Percentiles rank a stretch among this genome's conserved stretches.
Conservation (phyloP, 2,797 vertebrate species). For the Arnoldichthys spilopterus region DNA sequence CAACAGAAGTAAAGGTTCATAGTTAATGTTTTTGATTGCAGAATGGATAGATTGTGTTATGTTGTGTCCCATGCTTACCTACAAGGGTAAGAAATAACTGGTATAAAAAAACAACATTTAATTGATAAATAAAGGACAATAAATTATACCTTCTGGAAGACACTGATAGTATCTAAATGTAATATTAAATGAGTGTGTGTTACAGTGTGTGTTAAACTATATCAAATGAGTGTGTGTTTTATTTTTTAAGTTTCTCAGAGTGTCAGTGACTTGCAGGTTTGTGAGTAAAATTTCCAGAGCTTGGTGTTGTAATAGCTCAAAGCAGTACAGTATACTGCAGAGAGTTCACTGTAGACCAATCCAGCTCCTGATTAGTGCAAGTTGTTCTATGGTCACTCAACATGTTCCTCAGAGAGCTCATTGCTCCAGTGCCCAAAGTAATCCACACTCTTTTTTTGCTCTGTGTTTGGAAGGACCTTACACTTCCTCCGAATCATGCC, state of each 20-base stretch:
- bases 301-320: not conserved
- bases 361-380: constrained; percentile 19
- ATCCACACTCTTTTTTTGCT: constrained; percentile 2
- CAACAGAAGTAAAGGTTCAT: too few relatives aligned
- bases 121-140: not conserved
- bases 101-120: not conserved
- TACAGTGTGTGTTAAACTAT: too few relatives aligned
- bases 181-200: too few relatives aligned
- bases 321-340: not conserved
- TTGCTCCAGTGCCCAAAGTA: constrained; percentile 13
- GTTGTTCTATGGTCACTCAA: not conserved
- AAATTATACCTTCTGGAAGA: not conserved
- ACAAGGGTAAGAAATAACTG: not conserved
- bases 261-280: not conserved
- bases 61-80: too few relatives aligned
- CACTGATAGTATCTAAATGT: not conserved
- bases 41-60: too few relatives aligned
- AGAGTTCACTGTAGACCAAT: not conserved
- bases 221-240: too few relatives aligned
- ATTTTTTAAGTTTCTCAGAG: too few relatives aligned
- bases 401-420: constrained; percentile 6
- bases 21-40: too few relatives aligned
- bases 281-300: not conserved
- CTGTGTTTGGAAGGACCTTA: not conserved
- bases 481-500: constrained; percentile 1